Base-by-base conservation (phyloP, 2,888 invertebrate species). In the Mythimna loreyi region DNA sequence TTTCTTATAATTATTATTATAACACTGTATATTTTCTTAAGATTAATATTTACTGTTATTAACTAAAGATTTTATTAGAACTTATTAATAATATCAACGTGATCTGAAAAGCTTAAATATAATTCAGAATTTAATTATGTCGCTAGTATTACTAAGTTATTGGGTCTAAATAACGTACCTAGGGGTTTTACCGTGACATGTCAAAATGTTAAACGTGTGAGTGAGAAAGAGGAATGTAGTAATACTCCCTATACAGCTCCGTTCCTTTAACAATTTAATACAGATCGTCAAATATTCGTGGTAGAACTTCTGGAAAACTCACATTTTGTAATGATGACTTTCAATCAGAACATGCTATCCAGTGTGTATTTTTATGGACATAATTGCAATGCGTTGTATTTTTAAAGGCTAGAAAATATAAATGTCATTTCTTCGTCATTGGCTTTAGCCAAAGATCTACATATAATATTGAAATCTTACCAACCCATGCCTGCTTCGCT, bases 61-160 rank as follows among this genome's bases (percentile, higher is more conserved):
- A 59, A 71, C 69, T 76, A 71, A 74, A 82, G 73, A 79, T 79
- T 81, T 72, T 82, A 78, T 75, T 74, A 59, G 66, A 72, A 77
- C 72, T 43, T 70, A 74, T 47, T 56, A 65, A 61, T 74, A 68
- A 82, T 40, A 40, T 57, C 50, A 40, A 60, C 63, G 73, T 75
- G 84, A 79, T 81, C 82, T 82, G 84, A 83, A 60, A 67, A 65
- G 52, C 77, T 64, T 80, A 78, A 78, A 60, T 69, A 69, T 80
- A 67, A 72, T 65, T 80, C 67, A 72, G 52, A 80, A 74, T 49
- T n/a, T 57, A 71, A 74, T 68, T 62, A 68, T 76, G 61, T 67
- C 60, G 52, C 67, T 75, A 78, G 59, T 77, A 77, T 68, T 74
- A 70, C 69, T 66, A 67, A 77, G 77, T 53, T 75, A 75, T 79